phyloP scores from a whole-genome alignment of 2,888 invertebrate genomes.

The Acronicta alni region DNA sequence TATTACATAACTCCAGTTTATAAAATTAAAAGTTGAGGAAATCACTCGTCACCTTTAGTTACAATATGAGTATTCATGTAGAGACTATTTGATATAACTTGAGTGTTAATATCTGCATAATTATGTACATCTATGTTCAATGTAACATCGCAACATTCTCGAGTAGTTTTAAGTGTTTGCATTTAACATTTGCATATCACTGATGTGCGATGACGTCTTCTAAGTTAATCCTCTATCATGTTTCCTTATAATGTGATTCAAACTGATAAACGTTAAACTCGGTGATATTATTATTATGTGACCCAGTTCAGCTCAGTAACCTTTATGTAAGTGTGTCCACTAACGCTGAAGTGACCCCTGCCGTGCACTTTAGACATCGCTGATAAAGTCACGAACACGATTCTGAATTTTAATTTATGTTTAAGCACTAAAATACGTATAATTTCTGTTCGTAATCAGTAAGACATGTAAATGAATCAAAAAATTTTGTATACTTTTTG shows the following conservation, averaged over 20 bases:
- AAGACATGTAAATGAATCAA: not conserved
- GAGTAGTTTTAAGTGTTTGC: conserved; percentile 31
- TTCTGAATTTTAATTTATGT: conserved; percentile 38
- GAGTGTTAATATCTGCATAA: conserved; percentile 39
- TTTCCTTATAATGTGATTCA: conserved; percentile 6
- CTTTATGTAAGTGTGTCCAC: conserved; percentile 54
- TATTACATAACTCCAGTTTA: conserved; percentile 16
- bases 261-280: conserved; percentile 28
- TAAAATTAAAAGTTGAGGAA: conserved; percentile 29
- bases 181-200: conserved; percentile 34
- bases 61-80: conserved; percentile 23
- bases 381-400: conserved; percentile 51
- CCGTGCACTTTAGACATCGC: conserved; percentile 46
- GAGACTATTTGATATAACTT: conserved; percentile 41
- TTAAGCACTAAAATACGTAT: conserved; percentile 26
- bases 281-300: conserved; percentile 56
- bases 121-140: conserved; percentile 4
- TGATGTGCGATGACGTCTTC: conserved; percentile 14
- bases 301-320: conserved; percentile 52
- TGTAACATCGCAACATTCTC: conserved; percentile 30
- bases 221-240: conserved; percentile 21
- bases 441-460: conserved; percentile 22
- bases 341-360: conserved; percentile 38
- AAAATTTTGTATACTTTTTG: not conserved
- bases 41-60: conserved; percentile 14